These are phyloP conservation scores for Fregata magnificens DNA, from an alignment of 2,113 vertebrate species.

Conservation along the genomic window DNA sequence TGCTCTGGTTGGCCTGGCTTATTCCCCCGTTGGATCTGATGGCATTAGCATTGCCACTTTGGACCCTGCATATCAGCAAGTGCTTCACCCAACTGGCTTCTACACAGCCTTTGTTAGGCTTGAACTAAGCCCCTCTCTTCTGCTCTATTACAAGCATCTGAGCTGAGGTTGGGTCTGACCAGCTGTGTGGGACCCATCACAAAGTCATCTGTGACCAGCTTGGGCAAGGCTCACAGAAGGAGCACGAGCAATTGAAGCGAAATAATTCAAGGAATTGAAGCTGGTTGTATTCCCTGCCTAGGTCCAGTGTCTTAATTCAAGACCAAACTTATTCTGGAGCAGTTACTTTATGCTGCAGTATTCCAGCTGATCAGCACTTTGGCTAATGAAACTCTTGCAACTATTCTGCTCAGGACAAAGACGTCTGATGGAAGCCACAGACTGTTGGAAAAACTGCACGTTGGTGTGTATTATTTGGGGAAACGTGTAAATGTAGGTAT, in stretches of 20 bases:
- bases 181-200: fast-evolving
- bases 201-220: not conserved
- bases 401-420: not conserved
- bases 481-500: not conserved
- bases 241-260: not conserved
- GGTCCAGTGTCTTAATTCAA: not conserved
- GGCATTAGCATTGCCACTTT: no score
- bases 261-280: not conserved
- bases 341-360: not conserved
- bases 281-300: not conserved
- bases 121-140: not conserved
- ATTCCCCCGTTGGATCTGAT: no score
- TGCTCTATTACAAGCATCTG: not conserved
- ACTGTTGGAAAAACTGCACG: not conserved
- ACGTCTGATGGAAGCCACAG: not conserved
- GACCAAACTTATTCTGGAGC: not conserved
- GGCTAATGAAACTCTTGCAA: not conserved
- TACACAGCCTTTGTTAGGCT: not conserved
- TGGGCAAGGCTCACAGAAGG: not conserved
- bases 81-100: not conserved
- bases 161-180: not conserved
- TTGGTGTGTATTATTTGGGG: not conserved
- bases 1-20: no score
- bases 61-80: no score
- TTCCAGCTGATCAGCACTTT: not conserved